Conservation (phyloP, 1,140 invertebrate species). For the Muscidifurax raptorellus region DNA sequence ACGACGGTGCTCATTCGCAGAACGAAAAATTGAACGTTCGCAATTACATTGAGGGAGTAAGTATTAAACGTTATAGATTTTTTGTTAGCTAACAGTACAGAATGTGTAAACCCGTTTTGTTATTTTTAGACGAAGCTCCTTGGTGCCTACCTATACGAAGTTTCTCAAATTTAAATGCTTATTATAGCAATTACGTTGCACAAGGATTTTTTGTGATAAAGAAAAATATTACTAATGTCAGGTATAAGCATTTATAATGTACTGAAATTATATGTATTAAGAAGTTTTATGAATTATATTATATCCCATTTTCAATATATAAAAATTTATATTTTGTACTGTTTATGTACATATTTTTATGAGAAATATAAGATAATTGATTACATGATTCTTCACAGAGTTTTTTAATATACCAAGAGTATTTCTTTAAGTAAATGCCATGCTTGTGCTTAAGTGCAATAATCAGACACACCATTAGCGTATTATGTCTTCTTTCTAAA, state of each 20-base stretch:
- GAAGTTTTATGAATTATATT: conserved; percentile 35
- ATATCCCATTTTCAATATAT: conserved; percentile 33
- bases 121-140: conserved; percentile 89
- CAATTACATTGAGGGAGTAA: conserved; percentile 97
- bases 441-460: no score
- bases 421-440: no score
- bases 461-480: not conserved
- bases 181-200: conserved; percentile 26
- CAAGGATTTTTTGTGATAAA: conserved; percentile 45
- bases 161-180: conserved; percentile 77
- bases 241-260: conserved; percentile 34
- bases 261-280: conserved; percentile 32
- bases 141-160: conserved; percentile 89
- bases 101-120: conserved; percentile 54
- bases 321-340: conserved; percentile 42
- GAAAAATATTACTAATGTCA: not conserved
- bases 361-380: conserved; percentile 43
- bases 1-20: conserved; percentile 98
- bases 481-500: not conserved
- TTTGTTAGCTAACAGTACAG: conserved; percentile 23
- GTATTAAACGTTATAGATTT: conserved; percentile 63
- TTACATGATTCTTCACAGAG: conserved; percentile 34
- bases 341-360: conserved; percentile 16
- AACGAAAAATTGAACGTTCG: conserved; percentile 96
- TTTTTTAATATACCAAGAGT: not conserved